Percentiles rank a stretch among this genome's conserved stretches.
phyloP scores from a whole-genome alignment of 2,797 vertebrate genomes.

The Malacoctenus gilli region DNA sequence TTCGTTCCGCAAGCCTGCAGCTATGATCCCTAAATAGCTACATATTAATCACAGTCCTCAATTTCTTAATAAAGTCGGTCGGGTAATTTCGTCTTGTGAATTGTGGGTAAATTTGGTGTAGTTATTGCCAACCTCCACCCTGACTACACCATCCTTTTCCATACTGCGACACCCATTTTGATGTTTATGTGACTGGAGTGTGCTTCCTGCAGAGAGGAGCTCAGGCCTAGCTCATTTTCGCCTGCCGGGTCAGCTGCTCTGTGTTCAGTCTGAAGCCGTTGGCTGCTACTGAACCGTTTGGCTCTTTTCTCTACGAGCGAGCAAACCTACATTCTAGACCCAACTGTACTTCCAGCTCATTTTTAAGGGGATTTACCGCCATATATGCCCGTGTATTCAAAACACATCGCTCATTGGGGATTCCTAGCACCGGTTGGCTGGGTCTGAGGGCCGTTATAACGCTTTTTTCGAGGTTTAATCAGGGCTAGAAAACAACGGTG shows the following conservation, averaged over 20 bases:
- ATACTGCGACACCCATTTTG: slow-evolving; percentile 74
- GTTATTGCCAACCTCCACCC: no score
- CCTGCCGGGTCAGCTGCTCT: slow-evolving; percentile 78
- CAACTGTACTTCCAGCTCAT: slow-evolving; percentile 82
- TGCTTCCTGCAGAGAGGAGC: slow-evolving; percentile 75
- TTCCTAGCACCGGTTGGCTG: slow-evolving; percentile 64
- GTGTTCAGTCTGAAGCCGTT: slow-evolving; percentile 86
- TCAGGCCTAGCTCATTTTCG: slow-evolving; percentile 79
- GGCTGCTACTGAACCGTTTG: slow-evolving; percentile 93
- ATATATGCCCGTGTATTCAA: slow-evolving; percentile 61
- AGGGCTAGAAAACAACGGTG: slow-evolving; percentile 71
- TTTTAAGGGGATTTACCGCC: slow-evolving; percentile 70
- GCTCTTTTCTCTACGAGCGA: slow-evolving; percentile 94
- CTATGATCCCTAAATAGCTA: no score
- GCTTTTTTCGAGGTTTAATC: slow-evolving; percentile 74
- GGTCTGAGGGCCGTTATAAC: slow-evolving; percentile 72
- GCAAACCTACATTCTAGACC: no score
- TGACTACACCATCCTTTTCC: slow-evolving; percentile 33
- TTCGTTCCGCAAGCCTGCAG: no score
- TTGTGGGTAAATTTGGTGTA: no score
- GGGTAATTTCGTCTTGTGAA: no score
- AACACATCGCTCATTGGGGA: slow-evolving; percentile 76
- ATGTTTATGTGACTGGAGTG: slow-evolving; percentile 69
- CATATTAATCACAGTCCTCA: no score
- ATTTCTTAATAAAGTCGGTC: no score